A percentile compares a stretch with the other conserved stretches of the same genome.
phyloP scores from a whole-genome alignment of 64 coral and sea anemone species.

The Hydrozoanthus tunicans region DNA sequence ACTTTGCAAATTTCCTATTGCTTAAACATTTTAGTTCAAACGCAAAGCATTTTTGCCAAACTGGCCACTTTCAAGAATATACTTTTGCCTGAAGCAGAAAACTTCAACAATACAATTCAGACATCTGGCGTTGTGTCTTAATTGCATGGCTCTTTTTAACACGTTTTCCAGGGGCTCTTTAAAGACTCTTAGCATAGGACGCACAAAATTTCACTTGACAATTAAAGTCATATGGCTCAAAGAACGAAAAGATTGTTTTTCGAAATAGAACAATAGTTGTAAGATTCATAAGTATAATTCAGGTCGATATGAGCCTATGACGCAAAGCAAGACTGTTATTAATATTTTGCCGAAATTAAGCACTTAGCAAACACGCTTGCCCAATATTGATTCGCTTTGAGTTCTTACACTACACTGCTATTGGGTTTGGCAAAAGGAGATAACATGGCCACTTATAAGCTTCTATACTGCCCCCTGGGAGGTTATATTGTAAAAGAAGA shows the following conservation, averaged over 20 bases:
- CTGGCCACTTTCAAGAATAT: too few species aligned
- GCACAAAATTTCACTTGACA: background rate
- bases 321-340: background rate
- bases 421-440: background rate
- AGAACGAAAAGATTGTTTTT: background rate
- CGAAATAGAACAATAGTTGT: background rate
- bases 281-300: constrained; percentile 3
- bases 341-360: constrained; percentile 11
- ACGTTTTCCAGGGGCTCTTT: background rate
- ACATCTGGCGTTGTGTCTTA: background rate
- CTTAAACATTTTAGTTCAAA: too few species aligned
- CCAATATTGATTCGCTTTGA: background rate
- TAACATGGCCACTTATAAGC: background rate
- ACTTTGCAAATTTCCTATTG: background rate
- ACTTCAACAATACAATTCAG: too few species aligned
- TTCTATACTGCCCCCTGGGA: background rate
- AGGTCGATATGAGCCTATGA: background rate
- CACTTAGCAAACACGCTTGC: background rate
- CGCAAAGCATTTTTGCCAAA: too few species aligned
- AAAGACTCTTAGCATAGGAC: background rate
- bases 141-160: background rate
- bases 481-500: background rate
- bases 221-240: background rate
- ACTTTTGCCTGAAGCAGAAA: too few species aligned
- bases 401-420: background rate